phyloP scores from a whole-genome alignment of 2,113 vertebrate species.

The Neolamprologus ventralis region DNA sequence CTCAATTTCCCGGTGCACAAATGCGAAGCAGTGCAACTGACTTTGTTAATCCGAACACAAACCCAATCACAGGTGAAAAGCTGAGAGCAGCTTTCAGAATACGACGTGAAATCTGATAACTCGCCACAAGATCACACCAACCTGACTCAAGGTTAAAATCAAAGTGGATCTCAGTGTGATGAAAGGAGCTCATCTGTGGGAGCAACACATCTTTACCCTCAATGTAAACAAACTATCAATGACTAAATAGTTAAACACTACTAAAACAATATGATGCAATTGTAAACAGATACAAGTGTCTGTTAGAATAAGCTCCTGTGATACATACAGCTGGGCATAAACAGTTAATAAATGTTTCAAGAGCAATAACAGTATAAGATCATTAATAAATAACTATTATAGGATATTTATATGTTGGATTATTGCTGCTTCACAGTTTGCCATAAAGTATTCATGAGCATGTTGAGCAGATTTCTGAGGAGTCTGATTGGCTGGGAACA shows the following conservation, averaged over 20 bases:
- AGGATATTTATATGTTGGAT: background rate
- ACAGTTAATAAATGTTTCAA: background rate
- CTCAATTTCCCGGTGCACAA: background rate
- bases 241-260: background rate
- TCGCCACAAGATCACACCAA: background rate
- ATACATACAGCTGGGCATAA: background rate
- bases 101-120: background rate
- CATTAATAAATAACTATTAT: background rate
- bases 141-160: background rate
- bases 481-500: background rate
- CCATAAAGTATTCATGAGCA: background rate
- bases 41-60: background rate
- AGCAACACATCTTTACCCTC: background rate
- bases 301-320: background rate
- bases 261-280: background rate
- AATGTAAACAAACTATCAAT: background rate
- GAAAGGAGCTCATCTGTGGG: background rate
- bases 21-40: background rate
- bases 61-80: background rate
- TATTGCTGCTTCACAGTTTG: background rate
- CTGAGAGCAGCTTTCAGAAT: background rate
- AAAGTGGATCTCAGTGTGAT: background rate
- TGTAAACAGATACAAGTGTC: background rate
- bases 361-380: background rate
- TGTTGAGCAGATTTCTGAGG: background rate